phyloP scores from a whole-genome alignment of 1,140 invertebrate genomes.

The Platyscapa corneri region DNA sequence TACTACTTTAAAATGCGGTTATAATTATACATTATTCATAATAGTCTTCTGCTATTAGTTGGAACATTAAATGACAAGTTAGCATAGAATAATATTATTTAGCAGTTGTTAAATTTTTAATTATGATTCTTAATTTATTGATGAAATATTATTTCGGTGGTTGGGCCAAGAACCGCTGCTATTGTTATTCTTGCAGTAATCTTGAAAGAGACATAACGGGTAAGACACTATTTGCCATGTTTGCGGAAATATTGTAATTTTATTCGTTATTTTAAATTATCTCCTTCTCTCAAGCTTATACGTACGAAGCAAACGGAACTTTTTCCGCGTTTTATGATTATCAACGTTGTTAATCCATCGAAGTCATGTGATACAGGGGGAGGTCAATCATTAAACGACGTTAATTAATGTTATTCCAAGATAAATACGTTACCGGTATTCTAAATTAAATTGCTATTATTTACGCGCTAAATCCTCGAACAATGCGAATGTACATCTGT shows the following conservation, averaged over 20 bases:
- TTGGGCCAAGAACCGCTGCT: neutral
- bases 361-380: neutral
- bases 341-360: neutral
- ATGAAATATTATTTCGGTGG: too few species aligned
- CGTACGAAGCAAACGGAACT: neutral
- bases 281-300: neutral
- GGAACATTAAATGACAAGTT: neutral
- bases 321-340: neutral
- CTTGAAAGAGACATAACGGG: neutral
- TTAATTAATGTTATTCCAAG: neutral
- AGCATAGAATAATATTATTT: neutral
- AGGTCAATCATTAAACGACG: neutral
- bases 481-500: neutral
- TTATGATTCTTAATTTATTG: too few species aligned
- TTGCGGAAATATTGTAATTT: neutral
- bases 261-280: neutral
- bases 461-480: neutral
- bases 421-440: neutral
- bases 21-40: neutral
- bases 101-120: neutral
- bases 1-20: too few species aligned
- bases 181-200: neutral
- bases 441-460: neutral
- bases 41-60: neutral
- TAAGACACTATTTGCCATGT: neutral